Percentiles rank a stretch among this genome's conserved stretches.
Evolutionary conservation across 1,140 invertebrate genomes (phyloP).

Genomic region (Pachyrhynchus sulphureomaculatus): DNA sequence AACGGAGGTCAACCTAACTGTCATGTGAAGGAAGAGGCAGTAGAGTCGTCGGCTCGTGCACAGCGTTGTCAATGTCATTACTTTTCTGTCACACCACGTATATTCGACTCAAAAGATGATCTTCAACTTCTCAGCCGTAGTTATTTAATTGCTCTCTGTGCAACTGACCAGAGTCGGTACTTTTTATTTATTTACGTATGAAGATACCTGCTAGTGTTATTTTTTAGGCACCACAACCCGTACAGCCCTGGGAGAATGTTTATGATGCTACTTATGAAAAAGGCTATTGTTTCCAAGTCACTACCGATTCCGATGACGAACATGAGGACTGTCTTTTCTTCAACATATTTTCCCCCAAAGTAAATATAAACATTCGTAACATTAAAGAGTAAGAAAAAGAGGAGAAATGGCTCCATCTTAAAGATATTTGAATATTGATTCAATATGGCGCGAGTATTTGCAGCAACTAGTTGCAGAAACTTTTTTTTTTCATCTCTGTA

Average conservation of each 20-base stretch:
- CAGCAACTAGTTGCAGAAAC: too few relatives aligned
- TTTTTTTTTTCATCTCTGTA: too few relatives aligned
- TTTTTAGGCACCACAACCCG: slow-evolving; percentile 8
- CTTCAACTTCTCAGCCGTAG: too few relatives aligned
- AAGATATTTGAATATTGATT: background rate
- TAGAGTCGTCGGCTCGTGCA: too few relatives aligned
- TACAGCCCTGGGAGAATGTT: background rate
- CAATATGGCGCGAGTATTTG: too few relatives aligned
- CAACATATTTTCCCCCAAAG: slow-evolving; percentile 7
- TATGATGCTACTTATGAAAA: slow-evolving; percentile 10
- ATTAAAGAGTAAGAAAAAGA: background rate
- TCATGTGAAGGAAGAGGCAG: too few relatives aligned
- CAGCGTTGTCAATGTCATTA: too few relatives aligned
- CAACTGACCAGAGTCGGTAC: background rate
- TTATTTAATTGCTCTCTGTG: too few relatives aligned
- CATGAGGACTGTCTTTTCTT: slow-evolving; percentile 23
- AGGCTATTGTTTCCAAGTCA: slow-evolving; percentile 9
- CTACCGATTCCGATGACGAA: slow-evolving; percentile 1
- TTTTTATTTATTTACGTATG: background rate
- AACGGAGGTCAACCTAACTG: too few relatives aligned
- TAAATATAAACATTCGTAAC: background rate
- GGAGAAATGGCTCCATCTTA: background rate
- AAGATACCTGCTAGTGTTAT: background rate
- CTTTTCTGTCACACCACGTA: too few relatives aligned
- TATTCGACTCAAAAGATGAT: too few relatives aligned